Base-by-base conservation (phyloP, 2,888 invertebrate species). In the Thecocarcelia acutangulata region DNA sequence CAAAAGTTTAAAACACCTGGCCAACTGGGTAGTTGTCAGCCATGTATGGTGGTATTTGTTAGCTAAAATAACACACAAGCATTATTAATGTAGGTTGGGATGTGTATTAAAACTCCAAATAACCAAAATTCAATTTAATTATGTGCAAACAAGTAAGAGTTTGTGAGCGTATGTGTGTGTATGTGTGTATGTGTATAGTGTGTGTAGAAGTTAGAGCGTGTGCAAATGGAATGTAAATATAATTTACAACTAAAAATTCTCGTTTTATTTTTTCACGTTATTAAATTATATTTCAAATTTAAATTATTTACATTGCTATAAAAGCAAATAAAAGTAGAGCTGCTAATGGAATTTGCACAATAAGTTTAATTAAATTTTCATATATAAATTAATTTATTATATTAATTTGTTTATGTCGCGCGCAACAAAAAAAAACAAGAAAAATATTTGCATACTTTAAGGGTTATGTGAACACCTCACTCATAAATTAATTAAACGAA, bases 101-200 rank as follows among this genome's bases (percentile, higher is more conserved):
- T 40, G 58, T 13, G 19, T 40, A 19, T 58, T 13, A 19, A 5
- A 21, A 17, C 58, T 58, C 42, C 40, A 63, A 77, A 63, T 46
- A 77, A 77, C 63, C 64, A 70, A 64, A 64, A 77, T 77, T 77
- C 77, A 70, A 77, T 70, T 77, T 70, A 77, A 70, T 77, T 70
- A 70, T 64, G 19, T 17, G 58, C 17, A 58, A 48, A 58, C 42
- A 50, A 59, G 58, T 74, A 24, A 40, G 48, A 48, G 44, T 19
- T n/a, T 15, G 48, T 28, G 0, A 19, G 17, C 44, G 42, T 19
- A n/a, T 63, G 15, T 37, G 19, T 11, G 11, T 44, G 17, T 11
- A 17, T 9, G 1, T 19, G 5, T 19, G 24, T n/a, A n/a, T n/a
- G 33, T 42, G 11, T 74, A 19, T 42, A n/a, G 15, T 24, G 3